phyloP scores from a whole-genome alignment of 2,888 invertebrate genomes.

The Macrosiphum euphorbiae region DNA sequence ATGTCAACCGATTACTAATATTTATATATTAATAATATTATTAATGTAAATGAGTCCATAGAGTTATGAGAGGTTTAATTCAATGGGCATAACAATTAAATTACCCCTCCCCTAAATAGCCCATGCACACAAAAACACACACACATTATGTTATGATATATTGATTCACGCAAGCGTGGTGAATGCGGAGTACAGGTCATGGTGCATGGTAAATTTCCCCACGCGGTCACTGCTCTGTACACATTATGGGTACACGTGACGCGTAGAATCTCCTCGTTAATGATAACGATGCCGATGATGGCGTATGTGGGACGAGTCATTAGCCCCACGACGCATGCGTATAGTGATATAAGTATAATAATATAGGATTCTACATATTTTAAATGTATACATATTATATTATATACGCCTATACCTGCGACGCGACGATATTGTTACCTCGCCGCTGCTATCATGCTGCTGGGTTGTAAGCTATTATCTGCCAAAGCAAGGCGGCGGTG shows the following conservation, averaged over 20 bases:
- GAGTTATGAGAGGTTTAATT: too few species aligned
- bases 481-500: neutral
- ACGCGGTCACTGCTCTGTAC: too few species aligned
- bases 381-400: neutral
- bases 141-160: too few species aligned
- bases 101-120: too few species aligned
- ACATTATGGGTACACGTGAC: too few species aligned
- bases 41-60: neutral
- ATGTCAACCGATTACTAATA: neutral
- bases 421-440: neutral
- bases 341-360: neutral
- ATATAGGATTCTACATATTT: neutral
- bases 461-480: neutral
- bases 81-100: too few species aligned
- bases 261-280: neutral
- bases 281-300: neutral
- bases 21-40: too few species aligned
- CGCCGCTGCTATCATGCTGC: neutral
- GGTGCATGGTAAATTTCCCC: too few species aligned
- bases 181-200: too few species aligned
- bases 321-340: neutral
- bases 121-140: too few species aligned
- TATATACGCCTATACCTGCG: neutral
- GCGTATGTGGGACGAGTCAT: neutral
- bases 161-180: too few species aligned